Conservation (phyloP, 2,113 vertebrate species). For the Campylorhamphus procurvoides region DNA sequence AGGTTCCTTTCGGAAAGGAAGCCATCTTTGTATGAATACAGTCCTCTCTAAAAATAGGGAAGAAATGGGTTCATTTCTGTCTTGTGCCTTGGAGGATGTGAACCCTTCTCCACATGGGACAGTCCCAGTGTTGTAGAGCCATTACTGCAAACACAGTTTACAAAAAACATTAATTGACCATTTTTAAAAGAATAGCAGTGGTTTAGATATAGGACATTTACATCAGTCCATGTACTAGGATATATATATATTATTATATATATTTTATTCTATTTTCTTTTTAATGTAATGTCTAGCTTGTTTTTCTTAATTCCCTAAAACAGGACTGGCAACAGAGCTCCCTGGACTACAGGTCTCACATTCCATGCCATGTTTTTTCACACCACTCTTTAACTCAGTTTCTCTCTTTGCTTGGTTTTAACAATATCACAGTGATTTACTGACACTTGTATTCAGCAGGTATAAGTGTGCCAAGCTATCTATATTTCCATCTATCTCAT, state of each 20-base stretch:
- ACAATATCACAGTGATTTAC: background rate
- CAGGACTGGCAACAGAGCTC: background rate
- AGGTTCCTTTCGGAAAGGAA: background rate
- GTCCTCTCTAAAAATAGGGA: background rate
- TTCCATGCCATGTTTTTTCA: background rate
- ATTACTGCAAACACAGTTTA: background rate
- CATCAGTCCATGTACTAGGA: background rate
- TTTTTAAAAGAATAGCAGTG: background rate
- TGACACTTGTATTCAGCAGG: background rate
- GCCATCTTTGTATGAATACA: background rate
- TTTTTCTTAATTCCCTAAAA: background rate
- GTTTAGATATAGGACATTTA: background rate
- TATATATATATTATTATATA: no score
- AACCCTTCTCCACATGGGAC: background rate
- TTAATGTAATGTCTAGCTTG: background rate
- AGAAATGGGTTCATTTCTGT: background rate
- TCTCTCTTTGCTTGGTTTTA: background rate
- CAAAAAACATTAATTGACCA: background rate
- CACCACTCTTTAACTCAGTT: background rate
- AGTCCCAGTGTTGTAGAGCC: background rate
- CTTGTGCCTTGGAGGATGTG: background rate
- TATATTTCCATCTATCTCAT: background rate
- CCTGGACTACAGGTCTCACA: accelerated
- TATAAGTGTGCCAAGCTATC: background rate
- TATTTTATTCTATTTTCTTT: background rate